Conservation (phyloP, 2,797 vertebrate genomes). For the Sebastes glaucus region DNA sequence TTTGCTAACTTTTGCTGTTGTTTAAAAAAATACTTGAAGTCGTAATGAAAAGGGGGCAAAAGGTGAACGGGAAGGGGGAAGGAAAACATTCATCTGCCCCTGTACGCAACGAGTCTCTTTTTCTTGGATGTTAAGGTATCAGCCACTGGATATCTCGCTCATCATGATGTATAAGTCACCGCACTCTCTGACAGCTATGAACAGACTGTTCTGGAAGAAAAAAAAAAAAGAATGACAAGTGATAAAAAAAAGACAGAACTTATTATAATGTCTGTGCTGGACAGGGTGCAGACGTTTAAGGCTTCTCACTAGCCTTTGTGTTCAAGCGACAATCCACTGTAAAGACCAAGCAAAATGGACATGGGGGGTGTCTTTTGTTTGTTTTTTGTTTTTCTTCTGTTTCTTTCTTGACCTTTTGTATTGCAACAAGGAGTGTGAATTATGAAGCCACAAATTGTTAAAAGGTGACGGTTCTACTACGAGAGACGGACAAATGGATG, state of each 20-base stretch:
- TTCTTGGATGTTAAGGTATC: conserved; percentile 71
- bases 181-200: conserved; percentile 70
- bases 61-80: background rate
- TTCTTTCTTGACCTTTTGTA: conserved; percentile 73
- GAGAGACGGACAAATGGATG: conserved; percentile 52
- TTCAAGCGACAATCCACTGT: conserved; percentile 88
- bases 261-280: conserved; percentile 73
- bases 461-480: conserved; percentile 41
- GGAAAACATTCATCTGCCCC: conserved; percentile 61
- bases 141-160: conserved; percentile 82
- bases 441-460: conserved; percentile 63
- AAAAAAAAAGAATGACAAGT: conserved; percentile 46
- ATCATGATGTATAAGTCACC: conserved; percentile 76
- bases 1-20: conserved; percentile 84
- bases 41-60: conserved; percentile 68
- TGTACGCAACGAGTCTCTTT: conserved; percentile 62
- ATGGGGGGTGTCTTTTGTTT: conserved; percentile 65
- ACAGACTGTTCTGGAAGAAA: conserved; percentile 64
- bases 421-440: conserved; percentile 71
- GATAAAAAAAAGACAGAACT: conserved; percentile 60
- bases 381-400: conserved; percentile 34
- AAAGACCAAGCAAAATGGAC: conserved; percentile 84
- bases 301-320: conserved; percentile 80
- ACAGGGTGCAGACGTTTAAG: conserved; percentile 74
- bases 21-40: conserved; percentile 84